These are phyloP conservation scores for Biston betularia DNA, from an alignment of 2,888 invertebrate genomes.

Conservation along the genomic window DNA sequence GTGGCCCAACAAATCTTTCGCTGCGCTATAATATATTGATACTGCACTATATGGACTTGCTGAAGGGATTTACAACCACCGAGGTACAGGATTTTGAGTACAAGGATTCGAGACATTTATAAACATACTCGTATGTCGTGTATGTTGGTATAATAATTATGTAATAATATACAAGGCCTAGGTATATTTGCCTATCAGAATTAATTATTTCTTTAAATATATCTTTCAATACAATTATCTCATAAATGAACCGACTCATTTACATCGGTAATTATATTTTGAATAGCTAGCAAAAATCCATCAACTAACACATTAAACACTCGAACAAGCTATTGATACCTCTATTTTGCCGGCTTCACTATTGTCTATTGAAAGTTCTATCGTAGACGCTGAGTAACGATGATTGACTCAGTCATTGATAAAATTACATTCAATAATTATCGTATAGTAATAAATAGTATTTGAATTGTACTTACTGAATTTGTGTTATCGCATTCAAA, in stretches of 20 bases:
- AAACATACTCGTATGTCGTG: too few species aligned
- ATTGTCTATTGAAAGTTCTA: conserved; percentile 64
- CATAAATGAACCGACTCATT: conserved; percentile 10
- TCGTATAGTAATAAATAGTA: conserved; percentile 40
- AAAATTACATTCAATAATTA: conserved; percentile 65
- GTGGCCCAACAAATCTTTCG: conserved; percentile 29
- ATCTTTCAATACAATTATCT: conserved; percentile 1
- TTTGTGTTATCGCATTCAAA: conserved; percentile 10
- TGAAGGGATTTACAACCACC: conserved; percentile 12
- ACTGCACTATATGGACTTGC: conserved; percentile 11
- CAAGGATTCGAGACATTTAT: neutral
- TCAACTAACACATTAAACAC: conserved; percentile 31
- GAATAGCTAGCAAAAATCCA: conserved; percentile 31
- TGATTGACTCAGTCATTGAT: conserved; percentile 76
- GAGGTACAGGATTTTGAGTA: neutral
- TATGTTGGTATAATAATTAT: too few species aligned
- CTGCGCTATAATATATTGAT: conserved; percentile 12
- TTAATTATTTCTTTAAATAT: conserved; percentile 8
- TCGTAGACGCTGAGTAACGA: conserved; percentile 72
- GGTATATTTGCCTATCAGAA: too few species aligned
- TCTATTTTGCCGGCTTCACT: conserved; percentile 43
- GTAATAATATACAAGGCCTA: too few species aligned
- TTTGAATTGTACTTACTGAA: conserved; percentile 7
- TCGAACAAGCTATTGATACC: conserved; percentile 37
- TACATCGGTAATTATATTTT: conserved; percentile 29